These are phyloP conservation scores for Mycalesis mineus DNA, from an alignment of 2,888 invertebrate genomes.

Conservation along the genomic window DNA sequence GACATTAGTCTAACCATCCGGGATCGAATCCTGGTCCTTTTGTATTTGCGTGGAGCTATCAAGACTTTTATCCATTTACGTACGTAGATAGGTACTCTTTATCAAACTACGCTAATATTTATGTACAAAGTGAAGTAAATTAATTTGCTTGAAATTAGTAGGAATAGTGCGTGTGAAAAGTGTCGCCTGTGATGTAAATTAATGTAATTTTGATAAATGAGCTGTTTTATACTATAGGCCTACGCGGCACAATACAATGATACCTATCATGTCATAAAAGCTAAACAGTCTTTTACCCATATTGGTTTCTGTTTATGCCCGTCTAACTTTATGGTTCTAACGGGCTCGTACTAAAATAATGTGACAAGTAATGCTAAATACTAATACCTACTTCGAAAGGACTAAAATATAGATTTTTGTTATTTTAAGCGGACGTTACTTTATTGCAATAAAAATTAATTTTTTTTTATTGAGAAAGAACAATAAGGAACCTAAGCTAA, in stretches of 20 bases:
- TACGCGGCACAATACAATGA: constrained; percentile 5
- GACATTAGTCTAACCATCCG: no score
- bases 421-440: no score
- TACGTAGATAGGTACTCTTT: no score
- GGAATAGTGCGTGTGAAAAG: neutral
- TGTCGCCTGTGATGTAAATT: constrained; percentile 1
- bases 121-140: neutral
- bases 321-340: constrained; percentile 15
- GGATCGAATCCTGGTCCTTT: no score
- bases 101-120: no score
- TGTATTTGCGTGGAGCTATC: no score
- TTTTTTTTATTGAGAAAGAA: no score
- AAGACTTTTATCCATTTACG: no score
- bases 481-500: no score
- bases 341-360: constrained; percentile 12
- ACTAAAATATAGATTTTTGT: no score
- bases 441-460: no score
- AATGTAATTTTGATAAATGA: constrained; percentile 10
- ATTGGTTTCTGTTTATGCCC: constrained; percentile 15
- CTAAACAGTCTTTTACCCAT: constrained; percentile 2
- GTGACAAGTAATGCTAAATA: neutral
- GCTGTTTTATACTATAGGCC: neutral
- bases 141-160: neutral
- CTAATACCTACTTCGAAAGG: no score
- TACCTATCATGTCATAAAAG: constrained; percentile 6